Base-by-base conservation (phyloP, 2,888 invertebrate species). In the Dioctria linearis region DNA sequence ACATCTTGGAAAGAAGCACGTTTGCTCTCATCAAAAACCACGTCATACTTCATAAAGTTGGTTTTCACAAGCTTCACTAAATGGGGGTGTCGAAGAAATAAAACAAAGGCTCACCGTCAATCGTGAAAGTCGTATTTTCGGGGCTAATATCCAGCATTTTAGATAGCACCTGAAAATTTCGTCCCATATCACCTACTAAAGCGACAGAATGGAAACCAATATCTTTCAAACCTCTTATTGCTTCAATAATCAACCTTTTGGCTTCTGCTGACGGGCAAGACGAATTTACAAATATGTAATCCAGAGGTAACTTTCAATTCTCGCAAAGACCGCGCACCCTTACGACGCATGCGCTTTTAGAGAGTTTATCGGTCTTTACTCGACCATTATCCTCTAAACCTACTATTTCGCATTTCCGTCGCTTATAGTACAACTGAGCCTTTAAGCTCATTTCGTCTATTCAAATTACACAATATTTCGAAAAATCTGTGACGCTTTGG, bases 61-160 rank as follows among this genome's bases (percentile, higher is more conserved):
- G 5, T 61, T 39, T 61, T 61, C n/a, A 25, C 6, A 37, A 39
- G 37, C 39, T 61, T 61, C 8, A 61, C 2, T 25, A 67, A 67
- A 67, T 43, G 43, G 25, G 67, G 46, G 67, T 67, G 25, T 67
- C 67, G 25, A 46, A 67, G 9, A 67, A 39, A 49, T 67, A 67
- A 67, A 39, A 67, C 39, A 67, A 4, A 13, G 8, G 5, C 2
- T 13, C 5, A 13, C 46, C 39, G 5, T 49, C 25, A 8, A 67
- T 46, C 3, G 25, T 13, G 46, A 67, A 67, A 40, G 25, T 39
- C n/a, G 67, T 25, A 3, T 67, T 42, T 6, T 67, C 9, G 3
- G 43, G 25, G 4, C 8, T 9, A 42, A 66, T n/a, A 5, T 42
- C 66, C 11, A 43, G 49, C 11, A 66, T 11, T 25, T 11, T 59